These are phyloP conservation scores for Heliconius cydno DNA, from an alignment of 2,888 invertebrate species.

Conservation along the genomic window DNA sequence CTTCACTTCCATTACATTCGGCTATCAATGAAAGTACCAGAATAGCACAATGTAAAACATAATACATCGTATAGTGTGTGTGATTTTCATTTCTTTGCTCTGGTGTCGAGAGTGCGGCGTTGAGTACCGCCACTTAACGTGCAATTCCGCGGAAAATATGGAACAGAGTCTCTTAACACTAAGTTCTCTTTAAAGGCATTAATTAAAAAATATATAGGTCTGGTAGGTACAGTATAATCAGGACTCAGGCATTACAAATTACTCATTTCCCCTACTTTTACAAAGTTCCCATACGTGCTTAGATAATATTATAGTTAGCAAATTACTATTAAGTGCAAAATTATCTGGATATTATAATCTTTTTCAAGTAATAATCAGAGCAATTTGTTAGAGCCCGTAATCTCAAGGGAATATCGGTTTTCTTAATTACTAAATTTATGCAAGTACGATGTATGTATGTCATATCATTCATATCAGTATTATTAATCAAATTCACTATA, in stretches of 20 bases:
- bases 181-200: too few relatives aligned
- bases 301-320: conserved; percentile 8
- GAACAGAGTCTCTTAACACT: too few relatives aligned
- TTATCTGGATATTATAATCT: conserved; percentile 13
- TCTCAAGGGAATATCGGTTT: conserved; percentile 17
- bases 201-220: too few relatives aligned
- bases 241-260: neutral
- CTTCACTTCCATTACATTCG: too few relatives aligned
- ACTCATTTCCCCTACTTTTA: neutral
- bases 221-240: too few relatives aligned
- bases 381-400: conserved; percentile 7
- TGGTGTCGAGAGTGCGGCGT: too few relatives aligned
- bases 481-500: conserved; percentile 4
- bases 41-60: too few relatives aligned
- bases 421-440: conserved; percentile 26
- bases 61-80: too few relatives aligned
- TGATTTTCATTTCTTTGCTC: too few relatives aligned
- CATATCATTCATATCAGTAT: conserved; percentile 1
- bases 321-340: conserved; percentile 15
- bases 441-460: neutral
- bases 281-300: neutral
- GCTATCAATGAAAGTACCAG: too few relatives aligned
- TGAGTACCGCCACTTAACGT: too few relatives aligned
- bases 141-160: too few relatives aligned
- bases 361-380: conserved; percentile 24